These are phyloP conservation scores for Drepana arcuata DNA, from an alignment of 1,140 invertebrate genomes.

Conservation along the genomic window DNA sequence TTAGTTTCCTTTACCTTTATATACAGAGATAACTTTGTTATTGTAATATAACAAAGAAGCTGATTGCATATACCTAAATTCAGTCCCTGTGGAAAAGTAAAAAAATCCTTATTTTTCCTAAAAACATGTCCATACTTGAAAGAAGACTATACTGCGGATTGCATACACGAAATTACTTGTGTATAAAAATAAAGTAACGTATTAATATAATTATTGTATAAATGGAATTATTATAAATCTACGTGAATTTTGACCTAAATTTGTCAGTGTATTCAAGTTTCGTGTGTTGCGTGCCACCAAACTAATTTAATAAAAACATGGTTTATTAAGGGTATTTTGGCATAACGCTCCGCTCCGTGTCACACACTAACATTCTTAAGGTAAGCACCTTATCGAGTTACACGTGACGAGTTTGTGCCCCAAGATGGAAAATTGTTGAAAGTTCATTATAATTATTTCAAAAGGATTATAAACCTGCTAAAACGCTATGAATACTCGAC, in stretches of 20 bases:
- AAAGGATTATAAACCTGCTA: too few relatives aligned
- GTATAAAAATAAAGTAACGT: too few relatives aligned
- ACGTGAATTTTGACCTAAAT: slow-evolving; percentile 38
- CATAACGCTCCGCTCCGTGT: slow-evolving; percentile 29
- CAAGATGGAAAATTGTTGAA: too few relatives aligned
- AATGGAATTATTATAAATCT: slow-evolving; percentile 4
- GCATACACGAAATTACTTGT: too few relatives aligned
- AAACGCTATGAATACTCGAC: too few relatives aligned
- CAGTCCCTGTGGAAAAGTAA: too few relatives aligned
- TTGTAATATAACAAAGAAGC: background rate
- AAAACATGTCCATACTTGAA: too few relatives aligned
- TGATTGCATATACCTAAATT: too few relatives aligned
- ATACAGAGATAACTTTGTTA: background rate
- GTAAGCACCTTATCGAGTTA: slow-evolving; percentile 26
- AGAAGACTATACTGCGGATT: too few relatives aligned
- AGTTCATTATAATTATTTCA: too few relatives aligned
- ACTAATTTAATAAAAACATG: slow-evolving; percentile 64
- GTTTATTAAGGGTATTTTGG: slow-evolving; percentile 54
- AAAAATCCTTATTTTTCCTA: too few relatives aligned
- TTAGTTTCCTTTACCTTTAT: background rate
- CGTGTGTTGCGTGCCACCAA: slow-evolving; percentile 46
- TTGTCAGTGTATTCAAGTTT: slow-evolving; percentile 26
- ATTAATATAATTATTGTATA: too few relatives aligned
- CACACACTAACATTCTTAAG: slow-evolving; percentile 23
- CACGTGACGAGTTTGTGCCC: slow-evolving; percentile 18